Evolutionary conservation across 2,113 vertebrate genomes (phyloP), one percentile per base, ranked within the genome.

Genomic region (Psophia crepitans): DNA sequence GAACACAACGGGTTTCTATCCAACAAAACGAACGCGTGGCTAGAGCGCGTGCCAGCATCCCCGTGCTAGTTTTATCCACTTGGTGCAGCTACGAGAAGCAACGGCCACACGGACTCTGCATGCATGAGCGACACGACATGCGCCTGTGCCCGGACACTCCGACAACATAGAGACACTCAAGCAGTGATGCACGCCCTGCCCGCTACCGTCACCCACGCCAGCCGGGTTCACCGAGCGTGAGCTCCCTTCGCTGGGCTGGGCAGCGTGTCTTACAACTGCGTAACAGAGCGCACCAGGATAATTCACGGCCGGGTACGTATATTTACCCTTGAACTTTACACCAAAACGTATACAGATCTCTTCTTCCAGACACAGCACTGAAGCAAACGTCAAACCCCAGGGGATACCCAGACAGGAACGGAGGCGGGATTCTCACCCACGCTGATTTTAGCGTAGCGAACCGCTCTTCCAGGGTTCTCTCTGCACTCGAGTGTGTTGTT

Each of bases 31-130:
- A 14, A 41, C 30, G 39, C 2, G 35, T 35, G 69, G 18, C 21
- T 28, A 4, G 8, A 20, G 77, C 1, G 16, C 14, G 8, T 0
- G 23, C 44, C 0, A 0, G 58, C 76, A 73, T 8, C 68, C 35
- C 57, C 66, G 37, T 3, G 61, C 44, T n/a, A n/a, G 56, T 33
- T 65, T 37, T 19, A 75, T 8, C 41, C 57, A 21, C 8, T 27
- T 8, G 5, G 33, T 7, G 66, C 82, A n/a, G 51, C 57, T 30
- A 17, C 13, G 32, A 44, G n/a, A 54, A 79, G 53, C 16, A 54
- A 77, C 0, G 0, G 43, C 56, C 58, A 24, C 56, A 9, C 0
- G 3, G 60, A 21, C 41, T 22, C 8, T 1, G 63, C 60, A 41
- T 8, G 33, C 4, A 1, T 2, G 6, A 61, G 61, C 0, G 33